Conservation (phyloP, 2,113 vertebrate species). For the Nannospalax galili region DNA sequence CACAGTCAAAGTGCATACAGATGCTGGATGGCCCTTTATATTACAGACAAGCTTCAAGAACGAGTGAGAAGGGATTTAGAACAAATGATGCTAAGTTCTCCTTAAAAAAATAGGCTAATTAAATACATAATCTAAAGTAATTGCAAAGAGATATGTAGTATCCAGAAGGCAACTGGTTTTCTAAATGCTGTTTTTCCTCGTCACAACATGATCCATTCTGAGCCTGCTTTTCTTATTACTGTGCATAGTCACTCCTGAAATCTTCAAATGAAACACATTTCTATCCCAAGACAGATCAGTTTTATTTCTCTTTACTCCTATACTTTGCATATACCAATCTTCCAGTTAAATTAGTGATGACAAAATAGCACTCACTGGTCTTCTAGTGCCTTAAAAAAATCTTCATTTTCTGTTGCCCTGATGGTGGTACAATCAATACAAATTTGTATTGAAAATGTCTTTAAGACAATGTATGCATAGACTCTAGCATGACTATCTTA, state of each 20-base stretch:
- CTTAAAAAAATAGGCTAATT: neutral
- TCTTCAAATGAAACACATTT: constrained; percentile 93
- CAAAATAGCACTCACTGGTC: constrained; percentile 23
- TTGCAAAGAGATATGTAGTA: neutral
- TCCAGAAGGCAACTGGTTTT: neutral
- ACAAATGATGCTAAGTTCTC: neutral
- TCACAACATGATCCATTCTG: constrained; percentile 95
- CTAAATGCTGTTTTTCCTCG: constrained; percentile 64
- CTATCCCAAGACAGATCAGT: constrained; percentile 91
- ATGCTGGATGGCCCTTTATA: neutral
- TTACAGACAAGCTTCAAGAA: neutral
- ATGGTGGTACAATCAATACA: neutral
- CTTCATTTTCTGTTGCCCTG: neutral
- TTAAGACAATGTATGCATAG: neutral
- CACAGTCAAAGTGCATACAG: neutral
- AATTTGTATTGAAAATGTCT: neutral
- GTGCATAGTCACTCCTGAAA: constrained; percentile 93
- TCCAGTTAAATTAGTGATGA: neutral
- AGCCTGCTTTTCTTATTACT: constrained; percentile 93
- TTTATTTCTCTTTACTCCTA: constrained; percentile 65
- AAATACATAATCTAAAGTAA: neutral
- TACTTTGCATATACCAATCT: constrained; percentile 8
- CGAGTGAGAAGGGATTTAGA: neutral
- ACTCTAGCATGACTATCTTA: neutral
- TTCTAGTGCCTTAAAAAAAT: constrained; percentile 44